Base-by-base conservation (phyloP, 2,113 vertebrate species). In the Elephas maximus region DNA sequence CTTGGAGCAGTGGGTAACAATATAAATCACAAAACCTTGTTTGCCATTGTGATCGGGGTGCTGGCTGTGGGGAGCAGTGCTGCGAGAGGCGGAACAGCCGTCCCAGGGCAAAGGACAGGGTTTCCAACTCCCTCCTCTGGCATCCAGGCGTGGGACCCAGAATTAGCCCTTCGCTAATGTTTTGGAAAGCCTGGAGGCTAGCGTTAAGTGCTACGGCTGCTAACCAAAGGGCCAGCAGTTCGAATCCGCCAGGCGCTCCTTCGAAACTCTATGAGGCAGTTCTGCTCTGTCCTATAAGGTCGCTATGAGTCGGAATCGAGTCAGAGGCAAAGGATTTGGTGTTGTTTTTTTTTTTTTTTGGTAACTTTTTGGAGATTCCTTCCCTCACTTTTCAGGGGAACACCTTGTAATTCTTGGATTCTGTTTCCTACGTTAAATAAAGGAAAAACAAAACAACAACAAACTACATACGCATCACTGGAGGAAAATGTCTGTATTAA, bases 401-500 rank as follows among this genome's bases (percentile, higher is more conserved):
- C 15, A 18, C 1, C 1, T 90, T 53, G 21, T 57, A 95, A 80
- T 92, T 93, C 90, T 84, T 94, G 18, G 0, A 90, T 91, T 92
- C 83, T 90, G 92, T 92, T 91, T 71, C 37, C 12, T 71, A 95
- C 97, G 92, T 45, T 60, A 97, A 93, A 98, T 84, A 80, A 93
- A 98, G 73, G 96, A 96, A 97, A 74, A 21, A 73, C 69, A 73
- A 57, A 57, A 57, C 53, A 57, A 57, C 53, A 57, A 15, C 53
- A 57, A 94, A 91, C 95, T 80, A 89, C 33, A 71, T 24, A 97
- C 14, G 30, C 96, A 92, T 93, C 97, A 92, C 96, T 98, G 98
- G 98, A 98, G 98, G 98, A 98, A 98, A 98, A 98, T 67, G 90
- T 98, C 98, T 99, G 98, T 99, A 99, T 99, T 99, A 98, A 98